phyloP scores from a whole-genome alignment of 2,888 invertebrate genomes.

The Cistogaster globosa region DNA sequence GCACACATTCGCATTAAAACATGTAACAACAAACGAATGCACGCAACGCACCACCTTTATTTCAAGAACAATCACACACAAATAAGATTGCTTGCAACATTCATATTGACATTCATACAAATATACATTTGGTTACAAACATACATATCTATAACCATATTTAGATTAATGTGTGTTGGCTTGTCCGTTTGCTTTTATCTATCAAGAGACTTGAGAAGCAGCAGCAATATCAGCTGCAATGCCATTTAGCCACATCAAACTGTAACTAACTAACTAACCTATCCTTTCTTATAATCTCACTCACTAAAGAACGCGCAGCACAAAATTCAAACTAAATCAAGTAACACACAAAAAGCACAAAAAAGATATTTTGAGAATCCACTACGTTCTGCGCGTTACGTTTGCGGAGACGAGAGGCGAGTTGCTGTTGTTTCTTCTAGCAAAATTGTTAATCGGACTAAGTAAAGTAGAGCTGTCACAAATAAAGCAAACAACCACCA shows the following conservation, averaged over 20 bases:
- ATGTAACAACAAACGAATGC: background rate
- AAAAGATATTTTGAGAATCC: conserved; percentile 43
- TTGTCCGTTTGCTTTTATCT: conserved; percentile 1
- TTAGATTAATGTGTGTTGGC: conserved; percentile 11
- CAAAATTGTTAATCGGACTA: conserved; percentile 23
- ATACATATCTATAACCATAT: conserved; percentile 1
- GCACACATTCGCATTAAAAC: background rate
- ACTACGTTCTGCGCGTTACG: conserved; percentile 57
- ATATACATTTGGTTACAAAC: background rate
- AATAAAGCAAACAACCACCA: conserved; percentile 47
- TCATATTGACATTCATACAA: background rate
- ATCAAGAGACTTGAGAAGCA: conserved; percentile 38
- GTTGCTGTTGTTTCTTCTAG: conserved; percentile 13
- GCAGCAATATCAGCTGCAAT: conserved; percentile 45
- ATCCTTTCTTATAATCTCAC: conserved; percentile 20
- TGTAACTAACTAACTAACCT: conserved; percentile 23
- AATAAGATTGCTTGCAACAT: conserved; percentile 36
- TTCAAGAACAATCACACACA: conserved; percentile 15
- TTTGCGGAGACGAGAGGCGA: conserved; percentile 12
- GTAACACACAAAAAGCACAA: background rate
- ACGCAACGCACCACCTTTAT: conserved; percentile 41
- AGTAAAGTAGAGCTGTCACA: conserved; percentile 39
- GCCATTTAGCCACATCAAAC: conserved; percentile 8
- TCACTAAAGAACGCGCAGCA: conserved; percentile 19
- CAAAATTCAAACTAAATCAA: conserved; percentile 12